These are phyloP conservation scores for Nyctibius bracteatus DNA, from an alignment of 2,113 vertebrate species.

Conservation along the genomic window DNA sequence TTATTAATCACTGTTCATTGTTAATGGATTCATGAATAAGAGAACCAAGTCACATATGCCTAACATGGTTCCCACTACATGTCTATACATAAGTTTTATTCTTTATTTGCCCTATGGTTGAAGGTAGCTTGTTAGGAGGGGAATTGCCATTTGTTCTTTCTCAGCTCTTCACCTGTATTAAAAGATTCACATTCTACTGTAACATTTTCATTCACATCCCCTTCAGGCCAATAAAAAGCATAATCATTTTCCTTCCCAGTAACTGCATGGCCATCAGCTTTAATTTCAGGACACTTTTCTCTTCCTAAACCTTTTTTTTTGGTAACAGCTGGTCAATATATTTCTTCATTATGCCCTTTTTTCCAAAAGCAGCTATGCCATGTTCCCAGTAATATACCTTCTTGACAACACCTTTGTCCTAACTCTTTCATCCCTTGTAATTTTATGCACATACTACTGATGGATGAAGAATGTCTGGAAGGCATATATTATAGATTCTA, in stretches of 20 bases:
- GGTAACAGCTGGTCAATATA: slow-evolving; percentile 33
- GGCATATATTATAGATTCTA: not conserved
- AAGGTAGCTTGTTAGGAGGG: not conserved
- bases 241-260: slow-evolving; percentile 39
- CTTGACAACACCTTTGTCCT: not conserved
- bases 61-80: not conserved
- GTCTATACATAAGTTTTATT: not conserved
- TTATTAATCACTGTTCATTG: not conserved
- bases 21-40: not conserved
- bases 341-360: slow-evolving; percentile 22
- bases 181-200: slow-evolving; percentile 23
- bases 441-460: not conserved
- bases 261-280: slow-evolving; percentile 51
- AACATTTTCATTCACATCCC: slow-evolving; percentile 58
- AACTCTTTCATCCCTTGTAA: not conserved
- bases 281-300: slow-evolving; percentile 34
- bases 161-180: slow-evolving; percentile 24
- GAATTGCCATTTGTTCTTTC: slow-evolving; percentile 18
- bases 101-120: not conserved
- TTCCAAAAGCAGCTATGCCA: not conserved
- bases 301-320: slow-evolving; percentile 30
- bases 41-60: not conserved
- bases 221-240: slow-evolving; percentile 59
- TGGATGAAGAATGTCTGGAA: not conserved
- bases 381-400: not conserved